Base-by-base conservation (phyloP, 2,113 vertebrate genomes). In the Forbesichthys papilliferus region DNA sequence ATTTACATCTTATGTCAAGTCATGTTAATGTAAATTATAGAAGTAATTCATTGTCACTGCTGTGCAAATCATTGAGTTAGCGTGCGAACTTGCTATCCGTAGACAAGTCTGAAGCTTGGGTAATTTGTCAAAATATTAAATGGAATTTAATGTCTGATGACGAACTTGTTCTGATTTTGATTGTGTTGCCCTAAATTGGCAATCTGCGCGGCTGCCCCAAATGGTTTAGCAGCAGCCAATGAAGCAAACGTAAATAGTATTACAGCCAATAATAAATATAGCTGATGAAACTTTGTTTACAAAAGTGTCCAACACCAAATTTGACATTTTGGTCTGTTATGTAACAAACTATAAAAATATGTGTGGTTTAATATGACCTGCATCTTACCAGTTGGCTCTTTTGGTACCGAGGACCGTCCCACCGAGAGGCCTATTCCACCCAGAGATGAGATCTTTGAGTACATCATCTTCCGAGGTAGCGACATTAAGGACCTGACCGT, bases 401-500 rank as follows among this genome's bases (percentile, higher is more conserved):
- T 99, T 33, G 96, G 97, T 11, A 98, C 97, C 0, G 97, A 99
- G 86, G 96, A 98, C 60, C 94, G 97, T n/a, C 97, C 96, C 0
- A 98, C 97, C 0, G 97, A 99, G 71, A 86, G 97, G 33, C 97
- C 97, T 56, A 96, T 99, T 82, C 94, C 96, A 0, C 96, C 97
- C 36, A 94, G 96, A 5, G 97, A 99, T 84, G 97, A 99, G 84
- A 94, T 96, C 34, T 99, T 98, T n/a, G 96, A 98, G 82, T 99
- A 98, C 78, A 99, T 99, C 54, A 99, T 99, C 81, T 99, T 99
- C 85, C 92, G 96, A 20, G 97, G 96, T 67, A 99, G 96, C 46
- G 96, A 98, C 84, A 99, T 98, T 68, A 98, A 98, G 84, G 97
- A 99, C 77, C 92, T 99, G 69, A 99, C 97, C 0, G 97, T 99